Evolutionary conservation across 2,113 vertebrate species (phyloP).

Genomic region (Mustela nigripes): DNA sequence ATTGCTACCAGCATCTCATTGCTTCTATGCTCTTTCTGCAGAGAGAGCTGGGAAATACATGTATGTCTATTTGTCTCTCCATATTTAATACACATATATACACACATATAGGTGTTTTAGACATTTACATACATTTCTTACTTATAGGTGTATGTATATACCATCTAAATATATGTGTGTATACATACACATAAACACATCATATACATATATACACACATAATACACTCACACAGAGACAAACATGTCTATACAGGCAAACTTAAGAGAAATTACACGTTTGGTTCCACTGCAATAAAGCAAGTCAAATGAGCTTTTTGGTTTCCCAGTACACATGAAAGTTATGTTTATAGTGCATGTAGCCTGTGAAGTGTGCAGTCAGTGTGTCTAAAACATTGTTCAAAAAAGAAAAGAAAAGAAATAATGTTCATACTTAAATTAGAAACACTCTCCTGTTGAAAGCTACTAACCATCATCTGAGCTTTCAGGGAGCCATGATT

Average conservation of each 20-base stretch:
- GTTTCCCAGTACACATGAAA: not conserved
- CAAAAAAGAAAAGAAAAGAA: too few relatives aligned
- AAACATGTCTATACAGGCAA: not conserved
- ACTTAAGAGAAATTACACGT: not conserved
- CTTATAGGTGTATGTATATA: not conserved
- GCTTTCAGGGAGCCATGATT: not conserved
- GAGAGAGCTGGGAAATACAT: not conserved
- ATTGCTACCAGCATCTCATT: not conserved
- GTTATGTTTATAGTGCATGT: not conserved
- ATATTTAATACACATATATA: not conserved
- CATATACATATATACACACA: not conserved
- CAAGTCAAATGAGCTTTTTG: not conserved
- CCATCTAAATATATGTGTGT: too few relatives aligned
- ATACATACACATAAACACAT: too few relatives aligned
- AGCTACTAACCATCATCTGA: not conserved
- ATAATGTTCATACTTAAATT: not conserved
- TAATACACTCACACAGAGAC: not conserved
- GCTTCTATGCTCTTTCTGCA: not conserved
- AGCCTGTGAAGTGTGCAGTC: not conserved
- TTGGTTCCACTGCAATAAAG: not conserved
- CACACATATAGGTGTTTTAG: not conserved
- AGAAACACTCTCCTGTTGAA: not conserved
- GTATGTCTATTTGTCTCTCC: slow-evolving; percentile 15
- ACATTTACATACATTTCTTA: not conserved
- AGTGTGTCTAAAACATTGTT: not conserved